Base-by-base conservation (phyloP, 2,888 invertebrate species). In the Hypolimnas misippus region DNA sequence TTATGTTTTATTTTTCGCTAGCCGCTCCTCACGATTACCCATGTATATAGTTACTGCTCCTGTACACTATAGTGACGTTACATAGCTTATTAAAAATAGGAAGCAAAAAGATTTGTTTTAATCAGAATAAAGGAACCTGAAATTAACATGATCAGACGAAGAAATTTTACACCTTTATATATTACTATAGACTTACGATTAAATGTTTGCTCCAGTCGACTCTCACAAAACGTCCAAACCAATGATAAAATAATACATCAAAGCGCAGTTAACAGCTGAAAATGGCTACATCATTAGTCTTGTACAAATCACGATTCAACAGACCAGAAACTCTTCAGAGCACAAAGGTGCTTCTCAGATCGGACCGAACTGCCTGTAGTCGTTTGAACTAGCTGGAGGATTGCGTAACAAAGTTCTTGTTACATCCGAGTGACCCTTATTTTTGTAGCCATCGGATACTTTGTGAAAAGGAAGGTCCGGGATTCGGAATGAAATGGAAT, bases 281-380 rank as follows among this genome's bases (percentile, higher is more conserved):
- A 74, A 76, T 73, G 73, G 72, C 74, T 74, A 73, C 75, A 78
- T 81, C 84, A 85, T 85, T 86, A 86, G 81, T 79, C 76, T 76
- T 78, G 71, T 77, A 76, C 77, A 74, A 81, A 81, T 79, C 77
- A 75, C 78, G 73, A 78, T 76, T 74, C 79, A 81, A 63, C 73
- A 76, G 79, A 78, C 74, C 79, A 81, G 82, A 82, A 82, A 73
- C 73, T 73, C 74, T 76, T 74, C 70, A 71, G 74, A 75, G 79
- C 75, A 80, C 82, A 84, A 84, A 83, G 83, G 82, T 82, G 79
- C 76, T 66, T 71, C 69, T 57, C 67, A 60, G 64, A 68, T 68
- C 62, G 68, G 67, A 55, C 69, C 65, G 68, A 60, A 62, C 65
- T 68, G 69, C 56, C 67, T 62, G 70, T 54, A 69, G 68, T 67